These are phyloP conservation scores for Suncus etruscus DNA, from an alignment of 2,113 vertebrate species.

Conservation along the genomic window DNA sequence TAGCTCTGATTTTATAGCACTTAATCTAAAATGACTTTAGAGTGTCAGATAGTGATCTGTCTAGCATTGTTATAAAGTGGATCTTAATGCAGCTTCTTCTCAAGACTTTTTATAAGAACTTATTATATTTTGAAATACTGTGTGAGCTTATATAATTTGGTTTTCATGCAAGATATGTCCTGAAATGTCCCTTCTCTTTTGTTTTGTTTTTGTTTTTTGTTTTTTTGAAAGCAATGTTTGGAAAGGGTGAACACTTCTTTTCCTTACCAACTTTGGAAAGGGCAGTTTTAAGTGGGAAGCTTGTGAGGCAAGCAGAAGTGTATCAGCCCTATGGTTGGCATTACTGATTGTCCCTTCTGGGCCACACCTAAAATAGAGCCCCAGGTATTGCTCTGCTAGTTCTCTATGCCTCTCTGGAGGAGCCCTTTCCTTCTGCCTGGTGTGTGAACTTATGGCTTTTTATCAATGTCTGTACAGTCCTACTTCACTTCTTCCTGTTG, in stretches of 20 bases:
- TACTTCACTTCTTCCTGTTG: not conserved
- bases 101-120: not conserved
- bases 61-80: not conserved
- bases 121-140: conserved; percentile 8
- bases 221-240: not conserved
- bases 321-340: not conserved
- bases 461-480: not conserved
- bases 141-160: not conserved
- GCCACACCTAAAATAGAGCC: not conserved
- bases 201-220: not conserved
- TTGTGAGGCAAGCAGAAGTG: not conserved
- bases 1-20: not conserved
- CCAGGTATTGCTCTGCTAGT: no score
- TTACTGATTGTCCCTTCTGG: not conserved
- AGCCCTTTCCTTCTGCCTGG: not conserved
- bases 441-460: not conserved
- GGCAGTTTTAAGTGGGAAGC: not conserved
- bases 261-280: not conserved
- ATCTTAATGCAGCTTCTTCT: conserved; percentile 22
- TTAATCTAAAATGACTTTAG: not conserved
- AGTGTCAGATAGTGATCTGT: not conserved
- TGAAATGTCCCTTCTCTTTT: not conserved
- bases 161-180: not conserved
- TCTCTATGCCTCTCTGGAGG: not conserved
- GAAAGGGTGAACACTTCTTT: not conserved